phyloP scores from a whole-genome alignment of 2,113 vertebrate species.

The Pyxicephalus adspersus region DNA sequence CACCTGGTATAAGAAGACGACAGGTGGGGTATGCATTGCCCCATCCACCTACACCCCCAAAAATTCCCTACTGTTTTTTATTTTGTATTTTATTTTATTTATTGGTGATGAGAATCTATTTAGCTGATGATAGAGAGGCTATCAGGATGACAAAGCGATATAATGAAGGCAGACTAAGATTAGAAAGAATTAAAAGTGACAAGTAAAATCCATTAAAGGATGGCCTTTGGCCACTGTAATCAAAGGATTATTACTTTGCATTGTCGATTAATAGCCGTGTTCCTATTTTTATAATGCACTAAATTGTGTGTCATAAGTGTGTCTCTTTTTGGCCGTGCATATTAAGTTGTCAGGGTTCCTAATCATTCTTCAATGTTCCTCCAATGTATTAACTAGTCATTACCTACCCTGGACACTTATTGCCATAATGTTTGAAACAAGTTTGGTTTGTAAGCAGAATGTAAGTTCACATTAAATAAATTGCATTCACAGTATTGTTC shows the following conservation, averaged over 20 bases:
- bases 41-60: too few species aligned
- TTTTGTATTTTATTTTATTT: constrained; percentile 55
- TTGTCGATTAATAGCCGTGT: constrained; percentile 71
- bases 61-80: neutral
- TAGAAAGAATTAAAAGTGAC: constrained; percentile 76
- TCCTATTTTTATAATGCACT: constrained; percentile 59
- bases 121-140: constrained; percentile 64
- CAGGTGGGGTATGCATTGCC: too few species aligned
- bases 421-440: neutral
- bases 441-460: too few species aligned
- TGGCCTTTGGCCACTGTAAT: constrained; percentile 73
- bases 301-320: constrained; percentile 60
- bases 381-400: neutral
- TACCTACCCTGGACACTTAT: neutral
- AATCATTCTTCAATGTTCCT: neutral
- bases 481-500: too few species aligned
- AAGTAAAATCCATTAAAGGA: constrained; percentile 72
- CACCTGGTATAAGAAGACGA: constrained; percentile 54
- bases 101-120: constrained; percentile 53
- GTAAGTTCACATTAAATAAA: too few species aligned
- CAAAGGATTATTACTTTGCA: constrained; percentile 72
- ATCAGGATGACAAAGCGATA: constrained; percentile 68
- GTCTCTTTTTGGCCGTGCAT: constrained; percentile 57
- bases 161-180: constrained; percentile 74
- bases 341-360: constrained; percentile 35